Conservation (phyloP, 1,140 invertebrate genomes). For the Vanessa atalanta region DNA sequence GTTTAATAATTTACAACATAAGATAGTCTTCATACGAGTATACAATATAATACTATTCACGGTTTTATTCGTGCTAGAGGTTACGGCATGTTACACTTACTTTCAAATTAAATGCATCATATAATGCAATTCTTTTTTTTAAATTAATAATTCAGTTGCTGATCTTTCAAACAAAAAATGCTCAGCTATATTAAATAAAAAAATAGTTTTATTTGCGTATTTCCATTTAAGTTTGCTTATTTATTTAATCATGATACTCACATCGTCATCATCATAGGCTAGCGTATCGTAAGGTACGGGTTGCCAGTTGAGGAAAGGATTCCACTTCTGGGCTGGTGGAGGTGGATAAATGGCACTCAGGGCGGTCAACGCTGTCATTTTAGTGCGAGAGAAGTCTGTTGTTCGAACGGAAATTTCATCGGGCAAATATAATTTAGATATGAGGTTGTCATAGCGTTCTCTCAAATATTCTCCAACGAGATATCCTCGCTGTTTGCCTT, state of each 20-base stretch:
- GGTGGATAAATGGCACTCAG: slow-evolving; percentile 82
- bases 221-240: background rate
- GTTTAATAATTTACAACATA: no score
- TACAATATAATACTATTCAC: no score
- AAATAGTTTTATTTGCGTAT: background rate
- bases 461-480: slow-evolving; percentile 72
- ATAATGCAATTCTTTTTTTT: no score
- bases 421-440: slow-evolving; percentile 69
- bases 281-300: slow-evolving; percentile 80
- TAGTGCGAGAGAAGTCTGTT: slow-evolving; percentile 82
- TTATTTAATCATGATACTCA: slow-evolving; percentile 49
- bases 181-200: no score
- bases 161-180: no score
- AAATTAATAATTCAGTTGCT: no score
- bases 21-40: no score
- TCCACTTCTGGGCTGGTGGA: slow-evolving; percentile 71
- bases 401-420: slow-evolving; percentile 79
- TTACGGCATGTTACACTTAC: no score
- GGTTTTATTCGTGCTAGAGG: no score
- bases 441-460: slow-evolving; percentile 62
- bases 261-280: slow-evolving; percentile 73
- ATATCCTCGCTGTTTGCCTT: slow-evolving; percentile 75
- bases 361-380: slow-evolving; percentile 82
- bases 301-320: slow-evolving; percentile 80
- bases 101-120: no score